Evolutionary conservation across 2,797 vertebrate genomes (phyloP), one percentile per base, ranked within the genome.

Genomic region (Myiothlypis coronata): DNA sequence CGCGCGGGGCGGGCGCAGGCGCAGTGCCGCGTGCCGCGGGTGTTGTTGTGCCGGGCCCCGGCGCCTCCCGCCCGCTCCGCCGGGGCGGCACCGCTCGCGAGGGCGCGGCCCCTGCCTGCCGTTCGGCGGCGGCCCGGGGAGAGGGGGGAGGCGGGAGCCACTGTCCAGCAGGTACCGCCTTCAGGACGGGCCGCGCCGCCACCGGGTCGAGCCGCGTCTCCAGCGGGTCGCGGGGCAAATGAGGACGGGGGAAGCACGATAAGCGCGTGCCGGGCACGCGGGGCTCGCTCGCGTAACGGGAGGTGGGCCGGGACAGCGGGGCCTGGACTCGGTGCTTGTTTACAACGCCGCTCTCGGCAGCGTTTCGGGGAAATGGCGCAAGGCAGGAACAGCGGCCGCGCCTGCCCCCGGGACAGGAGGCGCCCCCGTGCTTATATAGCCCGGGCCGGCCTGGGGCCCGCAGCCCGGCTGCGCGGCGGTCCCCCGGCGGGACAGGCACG

Each of bases 301-400:
- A 22, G 55, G 4, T 5, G 41, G 21, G 41, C 9, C n/a, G 32
- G 43, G 63, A 32, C 43, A 75, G 47, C 20, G 24, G 9, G 53
- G 46, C 34, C 32, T 11, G 69, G 28, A 43, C 70, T 26, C 53
- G 27, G 14, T 30, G 83, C 37, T 88, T 94, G 91, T 92, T 93
- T 92, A 90, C 47, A 26, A 12, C 34, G 71, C 71, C 28, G 43
- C 43, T 84, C 30, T 83, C 32, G 68, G 79, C 68, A 18, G 14
- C 46, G 30, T 57, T 96, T 91, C 95, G 47, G 59, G 50, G 92
- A 96, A 96, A 79, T 85, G 90, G 82, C 46, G 37, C 71, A 85
- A 79, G 83, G 82, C 60, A 32, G 63, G 13, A 22, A 26, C 57
- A 34, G n/a, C 24, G 19, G 18, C 35, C 12, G n/a, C 56, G 21